Base-by-base conservation (phyloP, 2,113 vertebrate genomes). In the Sinocyclocheilus anshuiensis region DNA sequence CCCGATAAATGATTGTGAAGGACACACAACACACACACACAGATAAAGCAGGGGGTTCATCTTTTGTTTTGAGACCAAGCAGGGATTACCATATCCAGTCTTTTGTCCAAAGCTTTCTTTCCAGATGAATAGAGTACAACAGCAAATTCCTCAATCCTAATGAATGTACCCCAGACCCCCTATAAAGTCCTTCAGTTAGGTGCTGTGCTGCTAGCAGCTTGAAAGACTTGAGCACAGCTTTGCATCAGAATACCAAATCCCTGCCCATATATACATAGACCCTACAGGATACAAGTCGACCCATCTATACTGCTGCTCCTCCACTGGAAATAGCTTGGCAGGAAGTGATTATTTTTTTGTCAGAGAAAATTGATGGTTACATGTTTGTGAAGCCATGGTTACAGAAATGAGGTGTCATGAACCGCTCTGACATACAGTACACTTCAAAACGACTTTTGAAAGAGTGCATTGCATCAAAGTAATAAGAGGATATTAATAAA, bases 101-200 rank as follows among this genome's bases (percentile, higher is more conserved):
- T 87, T 88, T 87, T 86, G 77, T 78, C 55, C 20, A 61, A 39
- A 57, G 77, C 78, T 83, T 83, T 83, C 80, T 83, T 88, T 86
- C 86, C 65, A 86, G 86, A 67, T 81, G 80, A 89, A 85, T 65
- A 82, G 84, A 85, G 72, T 85, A 84, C 81, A 89, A 89, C 75
- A 85, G 87, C 83, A 84, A 72, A 57, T 85, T 78, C 24, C 55
- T 85, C 86, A 74, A 59, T 77, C 59, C 79, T 77, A 74, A 75
- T 82, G 65, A 72, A 83, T 55, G 61, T 42, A 67, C 80, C 81
- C 72, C 80, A 29, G 79, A 83, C 72, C 86, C 82, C 86, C 81
- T 59, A 77, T 77, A 45, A 69, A 78, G 74, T 24, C 81, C 74
- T 69, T 74, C 81, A 83, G 81, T 74, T 71, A 74, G 67, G 59